These are phyloP conservation scores for Bombus confusus DNA, from an alignment of 1,140 invertebrate species.

Conservation along the genomic window DNA sequence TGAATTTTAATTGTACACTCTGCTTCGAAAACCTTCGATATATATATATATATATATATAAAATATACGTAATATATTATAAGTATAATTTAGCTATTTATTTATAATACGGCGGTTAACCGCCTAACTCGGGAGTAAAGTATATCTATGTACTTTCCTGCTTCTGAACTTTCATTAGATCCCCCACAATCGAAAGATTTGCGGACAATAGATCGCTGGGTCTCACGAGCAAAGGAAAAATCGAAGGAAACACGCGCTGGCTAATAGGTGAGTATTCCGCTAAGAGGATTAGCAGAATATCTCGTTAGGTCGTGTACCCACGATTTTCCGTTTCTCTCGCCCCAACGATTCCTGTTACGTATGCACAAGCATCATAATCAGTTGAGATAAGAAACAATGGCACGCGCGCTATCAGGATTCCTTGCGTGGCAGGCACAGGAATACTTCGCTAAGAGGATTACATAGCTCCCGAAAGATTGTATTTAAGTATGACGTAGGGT, in stretches of 20 bases:
- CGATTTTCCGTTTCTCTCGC: background rate
- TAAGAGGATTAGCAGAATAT: constrained; percentile 59
- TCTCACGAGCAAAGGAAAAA: background rate
- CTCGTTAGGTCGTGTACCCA: constrained; percentile 10
- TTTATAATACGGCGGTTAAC: too few relatives aligned
- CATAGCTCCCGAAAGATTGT: constrained; percentile 59
- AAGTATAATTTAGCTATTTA: too few relatives aligned
- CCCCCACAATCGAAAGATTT: background rate
- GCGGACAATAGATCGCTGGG: background rate
- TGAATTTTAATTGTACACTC: background rate
- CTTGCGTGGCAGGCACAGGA: constrained; percentile 21
- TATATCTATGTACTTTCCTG: too few relatives aligned
- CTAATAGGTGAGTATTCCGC: constrained; percentile 24
- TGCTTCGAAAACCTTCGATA: background rate
- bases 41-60: too few relatives aligned
- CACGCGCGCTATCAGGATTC: constrained; percentile 37
- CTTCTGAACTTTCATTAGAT: background rate
- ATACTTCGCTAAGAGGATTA: constrained; percentile 66
- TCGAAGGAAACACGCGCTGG: background rate
- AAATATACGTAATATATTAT: too few relatives aligned
- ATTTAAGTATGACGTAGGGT: constrained; percentile 62
- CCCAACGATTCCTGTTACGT: background rate
- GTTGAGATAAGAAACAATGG: constrained; percentile 57
- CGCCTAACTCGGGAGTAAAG: too few relatives aligned
- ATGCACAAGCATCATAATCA: constrained; percentile 49